These are phyloP conservation scores for Lasiurus cinereus DNA, from an alignment of 2,113 vertebrate genomes.

Conservation along the genomic window DNA sequence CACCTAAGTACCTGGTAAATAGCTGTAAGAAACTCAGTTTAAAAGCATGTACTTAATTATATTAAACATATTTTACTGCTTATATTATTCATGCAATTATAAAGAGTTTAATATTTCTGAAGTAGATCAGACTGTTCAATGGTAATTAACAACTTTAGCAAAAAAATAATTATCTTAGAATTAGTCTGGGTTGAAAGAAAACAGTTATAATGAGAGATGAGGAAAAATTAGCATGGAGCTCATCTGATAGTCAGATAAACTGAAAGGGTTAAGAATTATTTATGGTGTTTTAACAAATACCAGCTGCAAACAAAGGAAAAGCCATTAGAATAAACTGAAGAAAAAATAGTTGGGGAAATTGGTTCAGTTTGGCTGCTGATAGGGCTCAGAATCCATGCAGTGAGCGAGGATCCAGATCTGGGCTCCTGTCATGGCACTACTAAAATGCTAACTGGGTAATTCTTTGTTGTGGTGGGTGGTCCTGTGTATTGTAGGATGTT, in stretches of 20 bases:
- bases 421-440: background rate
- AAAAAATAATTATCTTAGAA: constrained; percentile 43
- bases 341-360: background rate
- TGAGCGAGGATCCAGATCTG: background rate
- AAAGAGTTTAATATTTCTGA: constrained; percentile 47
- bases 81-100: background rate
- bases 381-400: background rate
- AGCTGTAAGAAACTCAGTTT: constrained; percentile 37
- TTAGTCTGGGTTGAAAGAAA: background rate
- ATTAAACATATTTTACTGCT: constrained; percentile 3
- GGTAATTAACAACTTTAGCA: constrained; percentile 30
- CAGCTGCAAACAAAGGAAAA: constrained; percentile 42
- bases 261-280: background rate
- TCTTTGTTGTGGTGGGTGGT: background rate
- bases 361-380: background rate
- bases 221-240: background rate
- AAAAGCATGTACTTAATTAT: background rate
- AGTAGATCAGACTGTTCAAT: background rate
- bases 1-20: background rate
- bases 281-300: background rate
- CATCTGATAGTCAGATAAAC: constrained; percentile 14
- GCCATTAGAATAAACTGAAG: background rate
- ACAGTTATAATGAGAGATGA: background rate
- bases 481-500: background rate
- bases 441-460: no score